Evolutionary conservation across 1,140 invertebrate genomes (phyloP), one percentile per base, ranked within the genome.

Genomic region (Melitaea cinxia): DNA sequence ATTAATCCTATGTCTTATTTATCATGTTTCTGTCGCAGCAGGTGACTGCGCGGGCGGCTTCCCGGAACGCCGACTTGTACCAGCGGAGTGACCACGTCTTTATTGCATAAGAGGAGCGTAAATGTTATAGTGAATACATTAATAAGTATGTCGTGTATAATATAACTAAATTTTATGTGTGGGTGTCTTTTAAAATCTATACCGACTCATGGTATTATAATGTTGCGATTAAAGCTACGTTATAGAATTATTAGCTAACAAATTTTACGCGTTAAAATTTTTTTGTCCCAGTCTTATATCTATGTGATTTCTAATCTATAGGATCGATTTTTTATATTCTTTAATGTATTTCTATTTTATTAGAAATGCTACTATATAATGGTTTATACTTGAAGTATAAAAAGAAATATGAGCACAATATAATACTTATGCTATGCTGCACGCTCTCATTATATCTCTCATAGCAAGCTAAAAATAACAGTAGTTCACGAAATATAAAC

Each of bases 1-100:
- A 88, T 86, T 85, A 88, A 88, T 88, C 68, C 73, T 78, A 82
- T 80, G 77, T 80, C 77, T 83, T 86, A 85, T 84, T 82, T 82
- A 81, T 86, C 78, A 82, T 77, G 71, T 77, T 73, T 71, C 77
- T 78, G 74, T 69, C 82, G 53, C 82, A 83, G 83, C 85, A 83
- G 85, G 85, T 88, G 82, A 82, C 77, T 75, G 75, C 49, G 73
- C 68, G 58, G 77, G 70, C 68, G 73, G 63, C 71, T 87, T 88
- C 84, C 80, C 70, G 76, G 85, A 86, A 85, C 70, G 70, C 70
- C 4, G 21, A 53, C 54, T 65, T 53, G 64, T 66, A 47, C 42
- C 59, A 47, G 47, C 39, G 28, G 55, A 58, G 28, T 24, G 21
- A 47, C 15, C 4, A 14, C 6, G 35, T 52, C 57, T 69, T 37